Conservation (phyloP, 2,113 vertebrate genomes). For the Xenotilapia flavipinnis region DNA sequence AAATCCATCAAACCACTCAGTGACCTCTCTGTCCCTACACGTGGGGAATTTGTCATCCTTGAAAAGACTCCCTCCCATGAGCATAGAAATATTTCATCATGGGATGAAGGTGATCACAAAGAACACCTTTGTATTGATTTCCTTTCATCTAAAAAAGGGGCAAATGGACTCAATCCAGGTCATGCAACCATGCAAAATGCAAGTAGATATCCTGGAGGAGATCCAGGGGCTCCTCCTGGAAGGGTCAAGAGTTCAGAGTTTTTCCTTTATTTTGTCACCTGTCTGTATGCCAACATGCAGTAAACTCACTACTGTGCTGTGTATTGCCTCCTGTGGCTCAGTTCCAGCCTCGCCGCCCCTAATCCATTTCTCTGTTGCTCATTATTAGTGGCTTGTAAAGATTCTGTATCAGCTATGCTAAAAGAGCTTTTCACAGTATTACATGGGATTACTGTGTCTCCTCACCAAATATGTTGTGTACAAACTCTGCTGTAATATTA, state of each 20-base stretch:
- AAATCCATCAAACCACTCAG: background rate
- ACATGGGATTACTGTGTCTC: constrained; percentile 54
- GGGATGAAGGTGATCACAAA: background rate
- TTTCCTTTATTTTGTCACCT: background rate
- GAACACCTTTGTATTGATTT: background rate
- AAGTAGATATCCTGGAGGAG: background rate
- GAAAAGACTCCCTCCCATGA: background rate
- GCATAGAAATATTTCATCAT: background rate
- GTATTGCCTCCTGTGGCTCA: constrained; percentile 20
- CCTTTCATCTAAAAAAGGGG: background rate
- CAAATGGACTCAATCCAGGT: background rate
- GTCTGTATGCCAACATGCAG: background rate
- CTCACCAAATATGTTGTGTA: constrained; percentile 34
- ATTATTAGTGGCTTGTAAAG: constrained; percentile 59
- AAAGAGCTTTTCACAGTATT: constrained; percentile 55
- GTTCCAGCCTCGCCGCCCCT: constrained; percentile 33
- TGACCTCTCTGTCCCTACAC: background rate
- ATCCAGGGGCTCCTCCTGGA: background rate
- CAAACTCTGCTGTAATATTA: constrained; percentile 31
- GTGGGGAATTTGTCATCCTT: background rate
- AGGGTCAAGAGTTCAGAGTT: background rate
- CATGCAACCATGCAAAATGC: background rate
- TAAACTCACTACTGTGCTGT: background rate
- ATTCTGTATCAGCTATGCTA: constrained; percentile 50
- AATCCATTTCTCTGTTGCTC: constrained; percentile 55